Evolutionary conservation across 1,140 invertebrate species (phyloP), one percentile per base, ranked within the genome.

Genomic region (Meteorus sp.): DNA sequence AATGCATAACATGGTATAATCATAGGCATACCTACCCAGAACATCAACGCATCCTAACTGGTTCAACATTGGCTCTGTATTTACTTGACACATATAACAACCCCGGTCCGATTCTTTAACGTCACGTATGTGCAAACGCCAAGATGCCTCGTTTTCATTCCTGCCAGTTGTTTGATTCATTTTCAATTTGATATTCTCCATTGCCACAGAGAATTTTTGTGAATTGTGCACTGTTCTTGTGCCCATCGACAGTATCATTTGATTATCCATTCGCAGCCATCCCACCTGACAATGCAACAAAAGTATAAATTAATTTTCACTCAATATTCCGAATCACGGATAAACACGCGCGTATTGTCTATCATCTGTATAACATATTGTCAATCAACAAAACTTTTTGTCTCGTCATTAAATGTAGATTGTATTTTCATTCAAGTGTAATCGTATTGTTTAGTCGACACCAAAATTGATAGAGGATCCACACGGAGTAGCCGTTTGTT

Each of bases 1-100:
- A 51, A 48, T 53, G 51, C 22, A 25, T n/a, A 25, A 54, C 25
- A 48, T 7, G 33, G n/a, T n/a, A n/a, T 31, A 56, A 59, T 58
- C 51, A 48, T 52, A 39, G 29, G 31, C 37, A 53, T 43, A 59
- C 81, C 83, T 75, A 94, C 92, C 90, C 73, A 91, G 86, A 15
- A 96, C 91, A 76, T 94, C 90, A 43, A 96, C 85, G 77, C 92
- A 94, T 33, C 91, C 94, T 35, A 91, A 81, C 73, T 90, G 89
- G 68, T 89, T 93, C 75, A 90, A 92, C 90, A 95, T 94, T 19
- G 89, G 86, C 56, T 85, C 89, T 4, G 93, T 93, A 75, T 95
- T 95, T 62, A 95, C 88, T 77, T 93, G 90, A 70, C 90, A 93
- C 89, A 92, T 92, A 72, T 93, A 93, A 70, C 89, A 91, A 23